Evolutionary conservation across 2,888 invertebrate species (phyloP).

Genomic region (Oegoconia quadripuncta): DNA sequence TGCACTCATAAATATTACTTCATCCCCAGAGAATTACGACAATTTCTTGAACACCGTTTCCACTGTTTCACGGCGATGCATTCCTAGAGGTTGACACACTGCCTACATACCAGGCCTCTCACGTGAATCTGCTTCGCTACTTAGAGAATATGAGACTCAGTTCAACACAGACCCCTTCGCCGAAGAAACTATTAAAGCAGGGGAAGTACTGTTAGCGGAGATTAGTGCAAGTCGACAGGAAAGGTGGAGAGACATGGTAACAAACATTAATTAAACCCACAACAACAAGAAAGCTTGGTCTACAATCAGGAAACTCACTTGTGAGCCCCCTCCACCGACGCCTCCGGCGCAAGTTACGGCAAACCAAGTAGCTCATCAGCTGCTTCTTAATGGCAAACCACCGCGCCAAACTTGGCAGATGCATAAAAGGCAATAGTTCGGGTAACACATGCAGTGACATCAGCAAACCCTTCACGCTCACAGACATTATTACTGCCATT

Average conservation of each 20-base stretch:
- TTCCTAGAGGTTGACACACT: constrained; percentile 3
- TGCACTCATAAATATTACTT: too few relatives aligned
- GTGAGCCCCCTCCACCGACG: constrained; percentile 5
- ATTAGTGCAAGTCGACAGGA: constrained; percentile 4
- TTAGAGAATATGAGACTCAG: background rate
- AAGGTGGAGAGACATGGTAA: constrained; percentile 7
- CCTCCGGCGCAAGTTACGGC: too few relatives aligned
- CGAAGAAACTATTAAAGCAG: constrained; percentile 7
- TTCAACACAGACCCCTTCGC: constrained; percentile 1
- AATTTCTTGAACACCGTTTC: background rate
- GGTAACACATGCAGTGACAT: too few relatives aligned
- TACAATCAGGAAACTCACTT: constrained; percentile 9
- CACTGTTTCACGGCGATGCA: background rate
- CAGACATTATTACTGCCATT: too few relatives aligned
- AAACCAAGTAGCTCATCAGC: too few relatives aligned
- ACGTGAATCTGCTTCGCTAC: background rate
- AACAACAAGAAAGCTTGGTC: too few relatives aligned
- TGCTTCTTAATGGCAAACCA: too few relatives aligned
- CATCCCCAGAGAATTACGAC: background rate
- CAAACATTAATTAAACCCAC: constrained; percentile 7
- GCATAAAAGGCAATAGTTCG: too few relatives aligned
- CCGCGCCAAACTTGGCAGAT: too few relatives aligned
- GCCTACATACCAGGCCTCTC: constrained; percentile 3
- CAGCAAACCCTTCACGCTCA: too few relatives aligned
- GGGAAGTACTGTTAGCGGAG: constrained; percentile 1